Conservation (phyloP, 2,888 invertebrate genomes). For the Dione juno region DNA sequence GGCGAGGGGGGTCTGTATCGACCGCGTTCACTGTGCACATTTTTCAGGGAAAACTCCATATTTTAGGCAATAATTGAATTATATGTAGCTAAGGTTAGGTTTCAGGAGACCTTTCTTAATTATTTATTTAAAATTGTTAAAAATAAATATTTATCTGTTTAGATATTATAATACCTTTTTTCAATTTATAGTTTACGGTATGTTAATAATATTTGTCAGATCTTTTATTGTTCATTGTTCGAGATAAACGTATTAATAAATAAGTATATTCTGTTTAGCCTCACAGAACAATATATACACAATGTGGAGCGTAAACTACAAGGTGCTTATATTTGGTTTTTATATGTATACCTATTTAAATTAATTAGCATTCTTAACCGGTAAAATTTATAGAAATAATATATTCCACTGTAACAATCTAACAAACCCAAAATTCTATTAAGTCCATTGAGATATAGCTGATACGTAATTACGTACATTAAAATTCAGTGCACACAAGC, state of each 20-base stretch:
- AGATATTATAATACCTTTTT: no score
- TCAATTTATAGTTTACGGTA: no score
- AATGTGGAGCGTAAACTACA: background rate
- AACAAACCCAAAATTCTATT: slow-evolving; percentile 18
- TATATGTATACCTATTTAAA: no score
- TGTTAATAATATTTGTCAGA: no score
- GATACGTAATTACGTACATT: slow-evolving; percentile 52
- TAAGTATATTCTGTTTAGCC: background rate
- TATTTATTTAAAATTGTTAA: background rate
- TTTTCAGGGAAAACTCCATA: slow-evolving; percentile 68
- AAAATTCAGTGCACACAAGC: slow-evolving; percentile 73
- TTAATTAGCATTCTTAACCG: background rate
- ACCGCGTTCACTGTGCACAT: slow-evolving; percentile 74
- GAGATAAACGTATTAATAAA: background rate
- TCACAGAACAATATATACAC: background rate
- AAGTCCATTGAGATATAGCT: slow-evolving; percentile 25
- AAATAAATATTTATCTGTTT: background rate
- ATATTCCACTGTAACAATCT: background rate
- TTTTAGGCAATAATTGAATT: slow-evolving; percentile 34
- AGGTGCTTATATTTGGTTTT: background rate
- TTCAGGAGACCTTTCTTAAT: background rate
- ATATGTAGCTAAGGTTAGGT: background rate
- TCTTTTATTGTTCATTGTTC: background rate
- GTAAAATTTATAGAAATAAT: background rate
- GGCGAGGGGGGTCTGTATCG: slow-evolving; percentile 74